These are phyloP conservation scores for Orycteropus afer DNA, from an alignment of 2,113 vertebrate species.

Conservation along the genomic window DNA sequence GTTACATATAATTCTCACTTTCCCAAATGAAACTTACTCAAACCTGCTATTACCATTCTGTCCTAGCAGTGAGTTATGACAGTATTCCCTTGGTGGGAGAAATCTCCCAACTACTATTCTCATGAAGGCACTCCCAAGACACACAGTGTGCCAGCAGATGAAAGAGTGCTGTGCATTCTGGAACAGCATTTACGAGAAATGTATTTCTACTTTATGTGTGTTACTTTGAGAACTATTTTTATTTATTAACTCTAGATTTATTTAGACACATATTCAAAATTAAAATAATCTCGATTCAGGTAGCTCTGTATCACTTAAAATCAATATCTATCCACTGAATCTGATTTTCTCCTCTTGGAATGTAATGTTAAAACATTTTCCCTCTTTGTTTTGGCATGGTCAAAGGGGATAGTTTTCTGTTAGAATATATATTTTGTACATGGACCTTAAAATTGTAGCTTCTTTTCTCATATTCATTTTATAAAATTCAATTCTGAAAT, in stretches of 20 bases:
- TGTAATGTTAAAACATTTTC: background rate
- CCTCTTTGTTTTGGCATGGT: background rate
- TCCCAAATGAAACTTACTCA: too few species aligned
- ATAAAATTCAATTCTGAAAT: background rate
- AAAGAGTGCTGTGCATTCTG: background rate
- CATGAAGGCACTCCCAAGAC: background rate
- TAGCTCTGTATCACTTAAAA: background rate
- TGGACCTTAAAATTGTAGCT: background rate
- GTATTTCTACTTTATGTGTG: background rate
- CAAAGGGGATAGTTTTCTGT: background rate
- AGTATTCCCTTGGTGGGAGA: background rate
- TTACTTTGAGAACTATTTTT: background rate
- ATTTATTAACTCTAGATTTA: background rate
- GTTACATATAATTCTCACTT: background rate
- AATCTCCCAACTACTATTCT: background rate
- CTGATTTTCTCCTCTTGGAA: background rate
- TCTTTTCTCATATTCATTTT: constrained; percentile 30
- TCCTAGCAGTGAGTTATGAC: too few species aligned
- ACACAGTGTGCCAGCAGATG: background rate
- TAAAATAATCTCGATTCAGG: background rate
- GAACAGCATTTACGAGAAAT: background rate
- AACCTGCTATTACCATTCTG: background rate
- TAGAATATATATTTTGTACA: background rate
- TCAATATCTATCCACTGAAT: background rate
- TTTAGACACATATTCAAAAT: background rate